phyloP scores from a whole-genome alignment of 1,140 invertebrate species.

The Pissodes strobi region DNA sequence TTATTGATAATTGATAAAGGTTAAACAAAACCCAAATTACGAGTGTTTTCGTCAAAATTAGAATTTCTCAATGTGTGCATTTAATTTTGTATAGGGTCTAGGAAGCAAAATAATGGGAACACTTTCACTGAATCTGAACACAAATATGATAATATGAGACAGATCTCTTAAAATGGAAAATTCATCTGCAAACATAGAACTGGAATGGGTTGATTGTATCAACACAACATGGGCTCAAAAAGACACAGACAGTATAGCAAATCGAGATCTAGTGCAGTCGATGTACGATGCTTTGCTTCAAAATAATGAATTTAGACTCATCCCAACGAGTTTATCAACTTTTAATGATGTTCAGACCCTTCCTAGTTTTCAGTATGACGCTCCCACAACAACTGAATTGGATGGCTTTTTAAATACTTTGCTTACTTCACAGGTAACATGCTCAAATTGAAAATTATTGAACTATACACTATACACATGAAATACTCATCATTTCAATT shows the following conservation, averaged over 20 bases:
- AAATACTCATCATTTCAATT: too few species aligned
- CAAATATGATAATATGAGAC: background rate
- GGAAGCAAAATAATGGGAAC: too few species aligned
- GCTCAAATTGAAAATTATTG: too few species aligned
- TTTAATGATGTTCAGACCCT: conserved; percentile 55
- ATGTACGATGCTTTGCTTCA: conserved; percentile 63
- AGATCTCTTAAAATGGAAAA: conserved; percentile 38
- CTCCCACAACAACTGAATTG: conserved; percentile 59
- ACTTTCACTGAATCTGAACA: too few species aligned
- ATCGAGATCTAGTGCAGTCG: conserved; percentile 59
- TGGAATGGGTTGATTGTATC: conserved; percentile 64
- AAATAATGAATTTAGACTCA: conserved; percentile 58
- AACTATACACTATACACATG: too few species aligned
- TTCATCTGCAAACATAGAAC: conserved; percentile 43
- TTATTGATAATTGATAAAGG: too few species aligned
- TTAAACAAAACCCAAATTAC: too few species aligned
- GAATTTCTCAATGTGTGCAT: too few species aligned
- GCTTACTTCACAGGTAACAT: conserved; percentile 58
- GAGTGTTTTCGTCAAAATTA: too few species aligned
- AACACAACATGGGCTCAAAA: conserved; percentile 64
- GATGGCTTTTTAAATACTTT: conserved; percentile 61
- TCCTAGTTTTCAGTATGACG: conserved; percentile 58
- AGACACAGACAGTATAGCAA: conserved; percentile 62
- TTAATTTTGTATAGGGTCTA: too few species aligned
- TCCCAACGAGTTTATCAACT: conserved; percentile 44